phyloP scores from a whole-genome alignment of 2,797 vertebrate genomes.

The Oryzias sinensis region DNA sequence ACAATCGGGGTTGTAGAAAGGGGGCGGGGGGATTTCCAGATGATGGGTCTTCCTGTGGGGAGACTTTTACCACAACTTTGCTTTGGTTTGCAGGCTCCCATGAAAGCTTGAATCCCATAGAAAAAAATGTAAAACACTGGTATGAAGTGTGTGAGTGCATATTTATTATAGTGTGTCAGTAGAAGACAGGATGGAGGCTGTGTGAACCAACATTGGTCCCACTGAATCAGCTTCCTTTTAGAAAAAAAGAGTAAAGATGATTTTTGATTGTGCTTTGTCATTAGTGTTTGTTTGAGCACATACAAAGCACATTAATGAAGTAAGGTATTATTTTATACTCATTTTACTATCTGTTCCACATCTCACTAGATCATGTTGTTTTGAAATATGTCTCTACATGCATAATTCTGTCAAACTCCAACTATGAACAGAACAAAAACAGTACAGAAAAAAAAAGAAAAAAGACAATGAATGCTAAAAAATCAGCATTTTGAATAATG shows the following conservation, averaged over 20 bases:
- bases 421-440: conserved; percentile 20
- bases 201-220: conserved; percentile 68
- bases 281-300: conserved; percentile 3
- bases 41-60: conserved; percentile 66
- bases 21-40: conserved; percentile 46
- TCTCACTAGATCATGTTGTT: conserved; percentile 14
- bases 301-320: too few relatives aligned
- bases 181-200: conserved; percentile 67
- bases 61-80: conserved; percentile 74
- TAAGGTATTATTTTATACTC: conserved; percentile 21
- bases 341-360: conserved; percentile 23
- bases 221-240: conserved; percentile 55
- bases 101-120: conserved; percentile 71
- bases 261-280: conserved; percentile 45
- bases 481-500: not conserved
- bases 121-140: conserved; percentile 40
- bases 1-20: conserved; percentile 10
- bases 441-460: not conserved
- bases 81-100: conserved; percentile 78
- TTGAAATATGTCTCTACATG: conserved; percentile 56
- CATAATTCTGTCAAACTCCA: conserved; percentile 52
- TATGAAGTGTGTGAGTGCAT: conserved; percentile 19
- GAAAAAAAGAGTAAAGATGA: conserved; percentile 45
- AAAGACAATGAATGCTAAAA: conserved; percentile 21
- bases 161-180: conserved; percentile 53